Conservation (phyloP, 1,140 invertebrate species). For the Hyphantria cunea region DNA sequence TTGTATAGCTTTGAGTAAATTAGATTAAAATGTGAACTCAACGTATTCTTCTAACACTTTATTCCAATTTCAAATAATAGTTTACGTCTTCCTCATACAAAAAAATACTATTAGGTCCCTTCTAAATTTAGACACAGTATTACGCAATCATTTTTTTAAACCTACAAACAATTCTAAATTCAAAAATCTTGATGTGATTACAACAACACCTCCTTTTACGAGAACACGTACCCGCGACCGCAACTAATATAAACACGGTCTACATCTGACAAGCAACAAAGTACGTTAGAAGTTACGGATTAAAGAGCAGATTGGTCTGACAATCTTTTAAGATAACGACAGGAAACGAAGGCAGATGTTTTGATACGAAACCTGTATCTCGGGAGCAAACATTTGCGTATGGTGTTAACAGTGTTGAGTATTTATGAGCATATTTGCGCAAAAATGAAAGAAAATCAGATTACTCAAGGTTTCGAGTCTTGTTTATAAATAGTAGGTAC, state of each 20-base stretch:
- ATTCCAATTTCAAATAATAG: no score
- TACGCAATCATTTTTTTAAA: no score
- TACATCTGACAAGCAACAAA: neutral
- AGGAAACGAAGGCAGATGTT: slow-evolving; percentile 24
- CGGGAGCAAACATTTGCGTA: slow-evolving; percentile 16
- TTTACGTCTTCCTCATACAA: no score
- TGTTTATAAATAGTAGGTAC: no score
- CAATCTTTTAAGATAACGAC: slow-evolving; percentile 8
- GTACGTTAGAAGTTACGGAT: neutral
- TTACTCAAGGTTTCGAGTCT: neutral
- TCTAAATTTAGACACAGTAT: no score
- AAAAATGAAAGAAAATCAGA: neutral
- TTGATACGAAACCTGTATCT: slow-evolving; percentile 23
- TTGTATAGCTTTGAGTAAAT: no score
- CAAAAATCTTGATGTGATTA: no score
- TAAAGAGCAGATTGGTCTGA: slow-evolving; percentile 10
- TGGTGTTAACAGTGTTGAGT: slow-evolving; percentile 1
- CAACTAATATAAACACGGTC: slow-evolving; percentile 7
- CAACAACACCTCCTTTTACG: no score
- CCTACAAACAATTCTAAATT: no score
- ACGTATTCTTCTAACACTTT: no score
- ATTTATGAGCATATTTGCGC: neutral
- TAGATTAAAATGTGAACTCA: no score
- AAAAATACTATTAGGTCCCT: no score
- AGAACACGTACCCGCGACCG: neutral